phyloP scores from a whole-genome alignment of 1,140 invertebrate species.

The Drosophila ironensis region DNA sequence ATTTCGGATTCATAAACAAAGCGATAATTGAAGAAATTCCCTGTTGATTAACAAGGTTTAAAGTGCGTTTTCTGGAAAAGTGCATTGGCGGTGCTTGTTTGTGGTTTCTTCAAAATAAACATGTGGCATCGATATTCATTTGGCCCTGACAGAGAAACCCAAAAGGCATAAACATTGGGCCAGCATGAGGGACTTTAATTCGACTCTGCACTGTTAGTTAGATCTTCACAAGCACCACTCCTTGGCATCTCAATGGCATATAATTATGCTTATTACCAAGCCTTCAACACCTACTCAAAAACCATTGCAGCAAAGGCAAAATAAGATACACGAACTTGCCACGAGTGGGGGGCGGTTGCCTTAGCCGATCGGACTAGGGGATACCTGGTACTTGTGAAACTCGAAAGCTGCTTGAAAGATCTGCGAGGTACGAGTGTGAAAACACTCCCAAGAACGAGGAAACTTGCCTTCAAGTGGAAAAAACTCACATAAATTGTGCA shows the following conservation, averaged over 20 bases:
- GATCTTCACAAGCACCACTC: conserved; percentile 49
- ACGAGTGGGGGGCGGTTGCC: background rate
- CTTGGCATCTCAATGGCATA: conserved; percentile 59
- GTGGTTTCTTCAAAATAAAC: background rate
- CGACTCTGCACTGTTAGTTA: background rate
- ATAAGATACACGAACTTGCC: conserved; percentile 3
- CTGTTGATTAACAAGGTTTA: background rate
- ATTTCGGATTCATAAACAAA: background rate
- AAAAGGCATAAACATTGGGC: conserved; percentile 12
- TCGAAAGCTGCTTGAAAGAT: no score
- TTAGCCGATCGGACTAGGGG: background rate
- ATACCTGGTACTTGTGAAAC: background rate
- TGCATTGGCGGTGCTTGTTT: background rate
- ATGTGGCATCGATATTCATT: background rate
- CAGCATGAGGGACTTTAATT: conserved; percentile 6
- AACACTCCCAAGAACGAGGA: conserved; percentile 18
- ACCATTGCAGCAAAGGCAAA: conserved; percentile 15
- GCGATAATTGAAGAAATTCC: background rate
- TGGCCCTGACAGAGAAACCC: background rate
- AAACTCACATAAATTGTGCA: conserved; percentile 49
- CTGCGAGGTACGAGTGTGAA: no score
- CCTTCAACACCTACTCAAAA: conserved; percentile 72
- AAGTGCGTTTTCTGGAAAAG: background rate
- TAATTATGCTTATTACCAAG: conserved; percentile 71
- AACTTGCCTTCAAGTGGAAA: conserved; percentile 4